Conservation (phyloP, 2,113 vertebrate species). For the Riparia riparia region DNA sequence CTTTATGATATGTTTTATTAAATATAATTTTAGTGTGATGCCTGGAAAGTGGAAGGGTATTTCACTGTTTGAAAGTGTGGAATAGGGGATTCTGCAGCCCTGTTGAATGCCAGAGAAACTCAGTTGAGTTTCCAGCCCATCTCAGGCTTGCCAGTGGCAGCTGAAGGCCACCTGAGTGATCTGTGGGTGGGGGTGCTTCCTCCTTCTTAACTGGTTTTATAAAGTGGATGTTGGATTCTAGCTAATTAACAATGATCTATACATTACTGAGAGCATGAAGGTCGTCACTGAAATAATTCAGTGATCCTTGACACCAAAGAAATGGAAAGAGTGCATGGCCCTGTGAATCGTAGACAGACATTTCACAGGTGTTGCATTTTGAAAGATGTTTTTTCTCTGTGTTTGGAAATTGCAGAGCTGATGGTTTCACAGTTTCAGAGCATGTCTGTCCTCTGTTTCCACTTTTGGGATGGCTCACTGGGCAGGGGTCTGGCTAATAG, state of each 20-base stretch:
- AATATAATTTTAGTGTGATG: not conserved
- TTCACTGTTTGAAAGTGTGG: not conserved
- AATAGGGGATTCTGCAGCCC: not conserved
- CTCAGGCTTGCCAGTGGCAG: not conserved
- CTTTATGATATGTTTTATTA: not conserved
- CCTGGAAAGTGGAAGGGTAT: not conserved
- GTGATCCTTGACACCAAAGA: not conserved
- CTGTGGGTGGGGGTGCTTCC: not conserved
- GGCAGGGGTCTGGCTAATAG: fast-evolving
- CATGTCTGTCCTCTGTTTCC: not conserved
- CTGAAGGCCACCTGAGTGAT: not conserved
- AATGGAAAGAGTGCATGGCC: not conserved
- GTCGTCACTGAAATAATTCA: not conserved
- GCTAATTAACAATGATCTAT: not conserved
- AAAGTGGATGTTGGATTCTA: not conserved
- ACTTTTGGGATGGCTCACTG: fast-evolving
- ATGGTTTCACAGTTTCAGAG: not conserved
- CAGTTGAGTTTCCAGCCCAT: not conserved
- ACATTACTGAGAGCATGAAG: not conserved
- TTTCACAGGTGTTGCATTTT: not conserved
- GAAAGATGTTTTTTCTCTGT: fast-evolving
- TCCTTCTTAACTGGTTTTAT: not conserved
- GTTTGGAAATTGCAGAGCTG: not conserved
- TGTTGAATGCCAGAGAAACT: not conserved
- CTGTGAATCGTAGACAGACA: fast-evolving